Percentiles rank a stretch among this genome's conserved stretches.
phyloP scores from a whole-genome alignment of 1,140 invertebrate genomes.

The Papilio polyxenes region DNA sequence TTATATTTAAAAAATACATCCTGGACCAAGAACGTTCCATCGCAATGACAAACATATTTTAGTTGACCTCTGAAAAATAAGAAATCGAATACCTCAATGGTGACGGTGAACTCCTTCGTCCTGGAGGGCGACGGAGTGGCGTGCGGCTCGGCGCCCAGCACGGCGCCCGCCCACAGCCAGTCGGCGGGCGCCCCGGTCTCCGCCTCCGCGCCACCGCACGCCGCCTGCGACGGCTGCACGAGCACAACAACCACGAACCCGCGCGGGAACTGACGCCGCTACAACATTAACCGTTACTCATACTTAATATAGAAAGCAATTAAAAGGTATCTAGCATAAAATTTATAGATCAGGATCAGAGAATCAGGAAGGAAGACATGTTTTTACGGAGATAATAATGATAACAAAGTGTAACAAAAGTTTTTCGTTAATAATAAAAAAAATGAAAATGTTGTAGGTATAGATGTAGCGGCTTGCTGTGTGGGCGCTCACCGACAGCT shows the following conservation, averaged over 20 bases:
- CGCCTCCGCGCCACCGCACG: constrained; percentile 47
- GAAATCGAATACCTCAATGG: constrained; percentile 48
- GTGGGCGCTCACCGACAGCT: constrained; percentile 55
- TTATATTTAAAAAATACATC: too few species aligned
- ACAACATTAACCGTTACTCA: constrained; percentile 27
- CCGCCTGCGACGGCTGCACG: constrained; percentile 47
- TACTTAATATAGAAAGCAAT: background rate
- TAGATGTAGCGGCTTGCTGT: background rate
- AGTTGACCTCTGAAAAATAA: background rate
- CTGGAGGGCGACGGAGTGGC: constrained; percentile 5
- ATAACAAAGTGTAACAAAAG: background rate
- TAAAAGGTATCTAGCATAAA: background rate
- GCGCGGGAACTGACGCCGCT: constrained; percentile 58
- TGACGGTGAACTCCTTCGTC: constrained; percentile 51
- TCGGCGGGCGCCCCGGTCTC: constrained; percentile 44
- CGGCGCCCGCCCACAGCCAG: constrained; percentile 59
- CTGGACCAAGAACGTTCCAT: too few species aligned
- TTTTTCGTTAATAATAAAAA: background rate
- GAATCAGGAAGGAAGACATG: background rate
- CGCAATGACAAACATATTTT: background rate
- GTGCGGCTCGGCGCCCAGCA: constrained; percentile 39
- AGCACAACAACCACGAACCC: constrained; percentile 63
- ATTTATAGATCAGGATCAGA: too few species aligned
- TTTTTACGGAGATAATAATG: background rate
- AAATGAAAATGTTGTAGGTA: background rate